Evolutionary conservation across 2,797 vertebrate species (phyloP).

Genomic region (Eptatretus atami): DNA sequence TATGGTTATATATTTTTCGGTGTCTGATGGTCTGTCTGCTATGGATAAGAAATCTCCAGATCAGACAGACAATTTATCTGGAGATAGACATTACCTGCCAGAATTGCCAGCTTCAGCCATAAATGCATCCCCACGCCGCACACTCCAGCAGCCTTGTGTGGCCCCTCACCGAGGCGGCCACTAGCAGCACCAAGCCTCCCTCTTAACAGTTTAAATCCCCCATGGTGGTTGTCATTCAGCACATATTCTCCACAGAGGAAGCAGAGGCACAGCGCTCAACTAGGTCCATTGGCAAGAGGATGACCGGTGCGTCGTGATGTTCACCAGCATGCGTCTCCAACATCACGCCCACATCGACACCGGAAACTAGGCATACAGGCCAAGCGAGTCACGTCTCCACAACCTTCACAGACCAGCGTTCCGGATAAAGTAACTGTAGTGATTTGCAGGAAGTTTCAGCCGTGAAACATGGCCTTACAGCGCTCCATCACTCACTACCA

Average conservation of each 20-base stretch:
- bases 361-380: constrained; percentile 75
- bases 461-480: constrained; percentile 66
- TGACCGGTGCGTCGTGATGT: constrained; percentile 63
- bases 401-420: constrained; percentile 82
- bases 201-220: constrained; percentile 60
- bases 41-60: no score
- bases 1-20: no score
- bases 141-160: constrained; percentile 8
- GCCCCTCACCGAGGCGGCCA: constrained; percentile 57
- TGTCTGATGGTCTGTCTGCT: no score
- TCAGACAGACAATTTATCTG: no score
- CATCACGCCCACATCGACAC: constrained; percentile 65
- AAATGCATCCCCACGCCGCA: no score
- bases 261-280: constrained; percentile 81
- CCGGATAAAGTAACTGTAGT: constrained; percentile 75
- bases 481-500: constrained; percentile 39
- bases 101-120: no score
- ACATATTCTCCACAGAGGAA: constrained; percentile 90
- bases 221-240: constrained; percentile 58
- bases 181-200: constrained; percentile 60
- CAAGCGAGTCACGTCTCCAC: constrained; percentile 27
- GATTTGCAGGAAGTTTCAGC: constrained; percentile 49
- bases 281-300: constrained; percentile 55
- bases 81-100: no score
- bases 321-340: constrained; percentile 65